phyloP scores from a whole-genome alignment of 2,797 vertebrate species.

The Parotocinclus haroldoi region DNA sequence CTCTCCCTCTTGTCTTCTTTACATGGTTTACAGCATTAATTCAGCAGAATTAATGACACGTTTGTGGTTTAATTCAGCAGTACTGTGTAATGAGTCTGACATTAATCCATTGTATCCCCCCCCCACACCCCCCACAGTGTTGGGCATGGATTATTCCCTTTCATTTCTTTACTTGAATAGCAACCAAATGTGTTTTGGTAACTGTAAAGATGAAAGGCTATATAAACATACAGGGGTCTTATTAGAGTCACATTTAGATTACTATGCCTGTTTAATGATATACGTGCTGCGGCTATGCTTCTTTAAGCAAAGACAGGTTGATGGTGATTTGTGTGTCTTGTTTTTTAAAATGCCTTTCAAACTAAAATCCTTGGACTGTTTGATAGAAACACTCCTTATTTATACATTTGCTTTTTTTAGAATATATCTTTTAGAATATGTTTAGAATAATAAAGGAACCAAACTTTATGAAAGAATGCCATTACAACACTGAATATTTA shows the following conservation, averaged over 20 bases:
- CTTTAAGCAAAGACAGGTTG: background rate
- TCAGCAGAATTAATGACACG: background rate
- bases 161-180: conserved; percentile 14
- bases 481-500: conserved; percentile 79
- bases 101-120: conserved; percentile 10
- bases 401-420: conserved; percentile 5
- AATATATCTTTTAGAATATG: conserved; percentile 12
- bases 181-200: conserved; percentile 20
- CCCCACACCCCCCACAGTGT: background rate
- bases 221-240: background rate
- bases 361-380: background rate
- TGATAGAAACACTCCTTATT: conserved; percentile 8
- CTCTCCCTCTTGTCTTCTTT: background rate
- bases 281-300: background rate
- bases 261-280: background rate
- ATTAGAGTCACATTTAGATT: background rate
- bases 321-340: background rate
- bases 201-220: background rate
- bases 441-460: conserved; percentile 21
- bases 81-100: conserved; percentile 11
- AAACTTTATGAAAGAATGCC: conserved; percentile 40
- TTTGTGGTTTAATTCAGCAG: conserved; percentile 9
- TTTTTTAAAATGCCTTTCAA: background rate
- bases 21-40: conserved; percentile 6
- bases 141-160: background rate